Conservation (phyloP, 2,797 vertebrate genomes). For the Scyliorhinus canicula region DNA sequence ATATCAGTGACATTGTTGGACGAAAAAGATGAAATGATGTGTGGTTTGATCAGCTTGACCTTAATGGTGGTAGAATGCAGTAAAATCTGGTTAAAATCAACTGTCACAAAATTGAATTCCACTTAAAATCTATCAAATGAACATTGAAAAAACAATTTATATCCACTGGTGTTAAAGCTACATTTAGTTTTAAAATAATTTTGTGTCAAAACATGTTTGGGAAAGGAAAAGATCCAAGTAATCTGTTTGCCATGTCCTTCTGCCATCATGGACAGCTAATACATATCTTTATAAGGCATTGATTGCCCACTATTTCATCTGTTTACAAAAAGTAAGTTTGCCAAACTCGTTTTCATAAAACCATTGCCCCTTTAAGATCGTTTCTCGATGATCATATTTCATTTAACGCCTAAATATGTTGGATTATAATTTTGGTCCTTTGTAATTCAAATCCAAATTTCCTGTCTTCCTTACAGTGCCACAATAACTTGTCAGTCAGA, state of each 20-base stretch:
- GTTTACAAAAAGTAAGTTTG: not conserved
- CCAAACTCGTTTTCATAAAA: not conserved
- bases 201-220: constrained; percentile 3
- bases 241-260: too few species aligned
- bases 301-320: not conserved
- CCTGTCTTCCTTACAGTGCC: not conserved
- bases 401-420: not conserved
- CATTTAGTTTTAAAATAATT: not conserved
- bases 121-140: not conserved
- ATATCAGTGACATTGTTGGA: not conserved
- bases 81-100: not conserved
- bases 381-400: not conserved
- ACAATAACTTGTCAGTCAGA: not conserved
- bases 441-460: not conserved
- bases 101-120: not conserved
- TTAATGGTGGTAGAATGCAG: not conserved
- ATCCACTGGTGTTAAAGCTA: not conserved
- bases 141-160: not conserved
- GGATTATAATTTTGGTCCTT: not conserved
- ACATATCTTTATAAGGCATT: not conserved
- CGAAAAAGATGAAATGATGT: not conserved
- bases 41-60: not conserved
- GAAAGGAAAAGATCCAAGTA: not conserved
- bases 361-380: not conserved
- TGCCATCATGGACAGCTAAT: not conserved